phyloP scores from a whole-genome alignment of 2,888 invertebrate genomes.

The Caenorhabditis parvicauda region DNA sequence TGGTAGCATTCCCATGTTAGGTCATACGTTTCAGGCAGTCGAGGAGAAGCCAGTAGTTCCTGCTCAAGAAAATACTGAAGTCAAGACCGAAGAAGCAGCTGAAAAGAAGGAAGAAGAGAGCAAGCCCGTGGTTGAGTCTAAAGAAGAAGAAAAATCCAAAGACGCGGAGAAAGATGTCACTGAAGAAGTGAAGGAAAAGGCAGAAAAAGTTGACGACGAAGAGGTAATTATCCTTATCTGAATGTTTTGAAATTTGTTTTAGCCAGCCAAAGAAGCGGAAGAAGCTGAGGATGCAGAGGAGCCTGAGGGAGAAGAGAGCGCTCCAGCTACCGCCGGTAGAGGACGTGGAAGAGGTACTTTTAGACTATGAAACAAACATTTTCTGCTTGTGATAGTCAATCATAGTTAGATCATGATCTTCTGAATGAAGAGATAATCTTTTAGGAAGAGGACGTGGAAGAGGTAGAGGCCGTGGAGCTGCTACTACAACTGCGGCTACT shows the following conservation, averaged over 20 bases:
- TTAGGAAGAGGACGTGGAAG: slow-evolving; percentile 12
- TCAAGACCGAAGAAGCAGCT: not conserved
- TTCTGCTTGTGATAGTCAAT: not conserved
- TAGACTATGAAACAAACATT: not conserved
- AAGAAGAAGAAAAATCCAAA: slow-evolving; percentile 6
- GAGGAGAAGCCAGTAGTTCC: not conserved
- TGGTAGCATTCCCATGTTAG: too few species aligned
- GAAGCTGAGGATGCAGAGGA: slow-evolving; percentile 1
- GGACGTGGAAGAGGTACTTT: slow-evolving; percentile 1
- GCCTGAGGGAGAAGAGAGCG: not conserved
- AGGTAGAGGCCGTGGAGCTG: slow-evolving; percentile 15
- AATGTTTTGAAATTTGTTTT: not conserved
- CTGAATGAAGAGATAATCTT: too few species aligned
- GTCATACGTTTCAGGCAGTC: too few species aligned
- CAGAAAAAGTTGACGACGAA: slow-evolving; percentile 19
- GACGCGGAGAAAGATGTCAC: not conserved
- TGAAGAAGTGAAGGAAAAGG: slow-evolving; percentile 14
- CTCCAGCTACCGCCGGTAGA: not conserved
- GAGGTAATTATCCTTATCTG: slow-evolving; percentile 3
- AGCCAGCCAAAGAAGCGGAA: slow-evolving; percentile 6
- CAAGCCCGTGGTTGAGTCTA: too few species aligned
- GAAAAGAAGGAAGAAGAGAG: slow-evolving; percentile 5
- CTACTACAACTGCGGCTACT: slow-evolving; percentile 9
- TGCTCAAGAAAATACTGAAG: slow-evolving; percentile 1
- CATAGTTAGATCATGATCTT: too few species aligned